A percentile compares a stretch with the other conserved stretches of the same genome.
These are phyloP conservation scores for Bedellia somnulentella DNA, from an alignment of 2,888 invertebrate species.

Conservation along the genomic window DNA sequence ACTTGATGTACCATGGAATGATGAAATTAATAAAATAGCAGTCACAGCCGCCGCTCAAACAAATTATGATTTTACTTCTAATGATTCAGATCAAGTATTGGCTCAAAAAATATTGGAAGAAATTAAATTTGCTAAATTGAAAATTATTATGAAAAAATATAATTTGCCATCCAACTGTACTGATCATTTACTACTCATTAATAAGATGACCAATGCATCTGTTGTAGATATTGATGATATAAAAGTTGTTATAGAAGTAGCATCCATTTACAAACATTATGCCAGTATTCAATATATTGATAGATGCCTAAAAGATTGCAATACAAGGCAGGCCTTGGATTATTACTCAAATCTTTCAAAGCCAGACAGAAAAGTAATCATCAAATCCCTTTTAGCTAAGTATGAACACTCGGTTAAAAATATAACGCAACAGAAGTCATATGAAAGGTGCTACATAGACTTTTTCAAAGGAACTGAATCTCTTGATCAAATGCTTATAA, in stretches of 20 bases:
- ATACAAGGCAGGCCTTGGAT: slow-evolving; percentile 32
- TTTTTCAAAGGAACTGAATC: slow-evolving; percentile 40
- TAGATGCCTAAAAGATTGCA: slow-evolving; percentile 37
- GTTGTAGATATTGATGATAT: slow-evolving; percentile 34
- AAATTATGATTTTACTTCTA: slow-evolving; percentile 34
- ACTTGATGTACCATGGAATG: slow-evolving; percentile 46
- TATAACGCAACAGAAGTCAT: too few species aligned
- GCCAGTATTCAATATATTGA: slow-evolving; percentile 35
- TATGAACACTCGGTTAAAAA: slow-evolving; percentile 46
- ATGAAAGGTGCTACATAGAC: slow-evolving; percentile 47
- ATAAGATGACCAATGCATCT: slow-evolving; percentile 30
- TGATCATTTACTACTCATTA: slow-evolving; percentile 36
- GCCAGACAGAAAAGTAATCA: slow-evolving; percentile 25
- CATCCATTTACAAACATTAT: slow-evolving; percentile 27
- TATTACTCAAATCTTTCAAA: slow-evolving; percentile 27
- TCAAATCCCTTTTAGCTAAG: slow-evolving; percentile 31
- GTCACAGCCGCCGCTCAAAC: slow-evolving; percentile 28
- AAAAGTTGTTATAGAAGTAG: slow-evolving; percentile 28
- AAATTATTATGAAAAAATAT: slow-evolving; percentile 47
- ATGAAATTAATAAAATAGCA: slow-evolving; percentile 28
- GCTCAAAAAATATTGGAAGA: slow-evolving; percentile 43
- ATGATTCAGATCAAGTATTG: slow-evolving; percentile 28
- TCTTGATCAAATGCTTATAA: slow-evolving; percentile 24
- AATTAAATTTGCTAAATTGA: slow-evolving; percentile 41
- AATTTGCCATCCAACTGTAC: slow-evolving; percentile 39